A percentile compares a stretch with the other conserved stretches of the same genome.
These are phyloP conservation scores for Paraplagusia blochii DNA, from an alignment of 2,113 vertebrate species.

Conservation along the genomic window DNA sequence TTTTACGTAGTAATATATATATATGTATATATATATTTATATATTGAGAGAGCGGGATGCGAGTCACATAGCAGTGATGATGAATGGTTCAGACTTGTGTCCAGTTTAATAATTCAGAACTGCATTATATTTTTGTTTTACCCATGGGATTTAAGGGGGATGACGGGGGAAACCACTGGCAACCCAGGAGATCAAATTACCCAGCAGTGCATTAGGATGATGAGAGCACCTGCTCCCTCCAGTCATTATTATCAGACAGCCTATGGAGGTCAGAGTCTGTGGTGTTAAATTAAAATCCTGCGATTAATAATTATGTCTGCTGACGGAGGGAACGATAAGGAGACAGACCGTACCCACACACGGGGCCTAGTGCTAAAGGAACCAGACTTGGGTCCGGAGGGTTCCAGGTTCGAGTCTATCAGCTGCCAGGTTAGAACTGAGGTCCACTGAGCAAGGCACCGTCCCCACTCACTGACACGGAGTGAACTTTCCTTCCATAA, in stretches of 20 bases:
- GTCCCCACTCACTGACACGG: too few species aligned
- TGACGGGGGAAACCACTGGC: slow-evolving; percentile 11
- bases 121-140: slow-evolving; percentile 12
- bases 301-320: slow-evolving; percentile 44
- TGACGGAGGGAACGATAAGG: slow-evolving; percentile 11
- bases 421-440: too few species aligned
- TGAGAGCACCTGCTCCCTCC: slow-evolving; percentile 60
- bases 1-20: too few species aligned
- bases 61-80: background rate
- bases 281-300: slow-evolving; percentile 44
- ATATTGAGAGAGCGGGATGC: background rate
- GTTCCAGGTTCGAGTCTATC: too few species aligned
- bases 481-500: too few species aligned
- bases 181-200: slow-evolving; percentile 52
- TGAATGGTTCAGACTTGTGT: slow-evolving; percentile 12
- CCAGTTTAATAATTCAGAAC: slow-evolving; percentile 46
- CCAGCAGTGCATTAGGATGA: slow-evolving; percentile 55
- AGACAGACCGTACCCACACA: slow-evolving; percentile 23
- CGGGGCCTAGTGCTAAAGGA: background rate
- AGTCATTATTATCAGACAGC: slow-evolving; percentile 33
- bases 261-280: slow-evolving; percentile 33
- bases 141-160: slow-evolving; percentile 27
- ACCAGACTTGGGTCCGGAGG: too few species aligned
- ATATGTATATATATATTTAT: too few species aligned
- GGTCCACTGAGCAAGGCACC: too few species aligned